Conservation (phyloP, 2,113 vertebrate genomes). For the Pomatorhinus ruficollis region DNA sequence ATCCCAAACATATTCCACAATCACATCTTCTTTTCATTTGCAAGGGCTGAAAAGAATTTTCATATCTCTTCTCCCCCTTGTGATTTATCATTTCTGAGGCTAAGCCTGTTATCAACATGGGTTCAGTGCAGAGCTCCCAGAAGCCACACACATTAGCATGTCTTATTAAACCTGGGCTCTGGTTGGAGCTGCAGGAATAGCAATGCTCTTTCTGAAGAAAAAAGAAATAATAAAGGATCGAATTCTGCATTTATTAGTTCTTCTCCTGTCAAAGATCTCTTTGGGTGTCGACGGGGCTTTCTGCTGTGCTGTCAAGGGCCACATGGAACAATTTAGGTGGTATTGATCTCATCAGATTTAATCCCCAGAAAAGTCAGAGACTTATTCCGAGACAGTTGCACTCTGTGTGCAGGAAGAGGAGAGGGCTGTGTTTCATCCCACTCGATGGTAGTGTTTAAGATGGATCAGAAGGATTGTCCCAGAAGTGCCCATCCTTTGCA, state of each 20-base stretch:
- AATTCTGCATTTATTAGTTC: slow-evolving; percentile 31
- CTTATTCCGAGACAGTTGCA: background rate
- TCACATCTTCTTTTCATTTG: slow-evolving; percentile 78
- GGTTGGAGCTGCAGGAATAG: slow-evolving; percentile 54
- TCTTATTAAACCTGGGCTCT: slow-evolving; percentile 75
- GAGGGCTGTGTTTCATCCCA: background rate
- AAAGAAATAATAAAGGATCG: slow-evolving; percentile 54
- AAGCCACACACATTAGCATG: slow-evolving; percentile 73
- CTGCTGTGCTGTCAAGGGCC: background rate
- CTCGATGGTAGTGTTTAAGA: background rate
- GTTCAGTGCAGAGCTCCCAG: slow-evolving; percentile 71
- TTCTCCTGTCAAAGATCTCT: slow-evolving; percentile 4
- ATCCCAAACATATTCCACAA: slow-evolving; percentile 70
- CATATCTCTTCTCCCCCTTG: slow-evolving; percentile 65
- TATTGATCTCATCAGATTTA: slow-evolving; percentile 19
- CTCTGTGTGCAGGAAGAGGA: background rate
- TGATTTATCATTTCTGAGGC: slow-evolving; percentile 76
- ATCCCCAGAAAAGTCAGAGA: background rate
- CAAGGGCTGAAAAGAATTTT: slow-evolving; percentile 75
- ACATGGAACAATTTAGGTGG: background rate
- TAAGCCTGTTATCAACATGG: slow-evolving; percentile 75
- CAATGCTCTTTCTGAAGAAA: background rate
- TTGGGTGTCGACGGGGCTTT: background rate
- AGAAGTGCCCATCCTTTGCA: background rate
- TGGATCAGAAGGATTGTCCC: background rate